Conservation (phyloP, 2,113 vertebrate species). For the Pelmatolapia mariae region DNA sequence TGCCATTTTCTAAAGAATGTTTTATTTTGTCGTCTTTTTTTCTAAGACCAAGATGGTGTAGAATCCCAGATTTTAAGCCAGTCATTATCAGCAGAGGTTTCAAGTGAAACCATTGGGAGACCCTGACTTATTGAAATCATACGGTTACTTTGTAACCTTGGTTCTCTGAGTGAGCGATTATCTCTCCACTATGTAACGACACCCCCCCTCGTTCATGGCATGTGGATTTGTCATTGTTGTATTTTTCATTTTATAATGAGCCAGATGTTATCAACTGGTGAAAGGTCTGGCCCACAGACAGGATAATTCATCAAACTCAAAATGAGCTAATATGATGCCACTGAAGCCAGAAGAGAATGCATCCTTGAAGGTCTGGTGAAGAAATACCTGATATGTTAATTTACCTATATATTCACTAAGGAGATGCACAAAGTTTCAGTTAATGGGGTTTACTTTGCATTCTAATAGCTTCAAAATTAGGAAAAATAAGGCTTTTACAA, state of each 20-base stretch:
- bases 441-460: too few species aligned
- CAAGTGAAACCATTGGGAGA: background rate
- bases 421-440: too few species aligned
- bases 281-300: background rate
- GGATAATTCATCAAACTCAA: background rate
- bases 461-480: background rate
- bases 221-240: background rate
- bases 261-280: background rate
- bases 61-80: background rate
- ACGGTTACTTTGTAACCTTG: background rate
- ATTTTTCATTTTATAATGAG: background rate
- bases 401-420: too few species aligned
- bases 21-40: background rate
- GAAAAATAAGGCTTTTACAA: background rate
- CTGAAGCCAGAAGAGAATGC: background rate
- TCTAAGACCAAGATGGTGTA: background rate
- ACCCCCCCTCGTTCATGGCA: too few species aligned
- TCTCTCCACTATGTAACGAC: too few species aligned
- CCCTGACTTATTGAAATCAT: background rate
- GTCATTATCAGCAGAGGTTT: background rate
- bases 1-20: background rate
- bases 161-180: background rate
- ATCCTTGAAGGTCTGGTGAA: background rate
- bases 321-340: background rate
- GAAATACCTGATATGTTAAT: background rate